Evolutionary conservation across 2,888 invertebrate genomes (phyloP), one percentile per base, ranked within the genome.

Genomic region (Monochamus alternatus): DNA sequence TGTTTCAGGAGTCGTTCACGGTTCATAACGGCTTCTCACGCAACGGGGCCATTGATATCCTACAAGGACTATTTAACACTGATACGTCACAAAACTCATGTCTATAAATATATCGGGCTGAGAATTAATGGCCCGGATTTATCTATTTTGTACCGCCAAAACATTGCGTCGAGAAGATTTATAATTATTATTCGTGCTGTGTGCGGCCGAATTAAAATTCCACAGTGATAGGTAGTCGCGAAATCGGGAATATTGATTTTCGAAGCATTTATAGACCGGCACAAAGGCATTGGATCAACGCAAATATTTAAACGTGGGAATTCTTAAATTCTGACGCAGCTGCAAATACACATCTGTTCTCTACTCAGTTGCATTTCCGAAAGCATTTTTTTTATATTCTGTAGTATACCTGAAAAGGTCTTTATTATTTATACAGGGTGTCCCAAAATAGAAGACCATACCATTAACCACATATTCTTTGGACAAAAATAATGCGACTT

Each of bases 1-100:
- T 72, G 80, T 70, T 71, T 55, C 59, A 76, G 75, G 80, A 81
- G 80, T 80, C 73, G 73, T 78, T 78, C 68, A 74, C 76, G 75
- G 77, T 80, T 84, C 81, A 84, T 84, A 80, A 78, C 79, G 66
- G 66, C 73, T 79, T 79, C 81, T 80, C 86, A 86, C 85, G 85
- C 85, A 83, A 85, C 81, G 76, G 74, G 76, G 78, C 81, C 80
- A 84, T 84, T 84, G 84, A 83, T 85, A 86, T 81, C 82, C 72
- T 81, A 80, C 80, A 84, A 83, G 81, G 81, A 83, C 81, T 81
- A 81, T 81, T 83, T 82, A 83, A 83, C 82, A 81, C 84, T 82
- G 82, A 75, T 80, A 78, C 82, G 83, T 84, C 83, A 81, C 82
- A 77, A 80, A 80, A 79, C 81, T 74, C 69, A 69, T 74, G 71